phyloP scores from a whole-genome alignment of 2,888 invertebrate species.

The Apotomis turbidana region DNA sequence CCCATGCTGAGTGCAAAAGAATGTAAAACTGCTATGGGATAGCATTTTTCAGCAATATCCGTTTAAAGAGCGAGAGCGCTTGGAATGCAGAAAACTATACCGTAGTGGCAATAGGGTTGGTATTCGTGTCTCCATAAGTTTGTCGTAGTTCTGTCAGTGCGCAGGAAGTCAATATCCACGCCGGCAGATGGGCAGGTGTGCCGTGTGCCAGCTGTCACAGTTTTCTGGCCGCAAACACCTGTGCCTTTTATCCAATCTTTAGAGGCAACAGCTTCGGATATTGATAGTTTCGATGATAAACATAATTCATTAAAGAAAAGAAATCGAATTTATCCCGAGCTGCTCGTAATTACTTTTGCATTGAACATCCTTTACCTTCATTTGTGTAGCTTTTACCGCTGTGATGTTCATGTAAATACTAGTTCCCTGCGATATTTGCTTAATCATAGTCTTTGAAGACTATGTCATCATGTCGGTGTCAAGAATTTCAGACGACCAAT shows the following conservation, averaged over 20 bases:
- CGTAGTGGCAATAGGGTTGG: slow-evolving; percentile 1
- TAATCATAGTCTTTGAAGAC: no score
- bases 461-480: no score
- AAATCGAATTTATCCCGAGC: no score
- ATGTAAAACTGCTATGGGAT: slow-evolving; percentile 52
- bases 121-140: slow-evolving; percentile 12
- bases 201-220: slow-evolving; percentile 64
- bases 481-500: no score
- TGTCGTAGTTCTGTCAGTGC: slow-evolving; percentile 43
- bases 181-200: slow-evolving; percentile 67
- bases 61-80: slow-evolving; percentile 48
- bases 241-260: slow-evolving; percentile 39
- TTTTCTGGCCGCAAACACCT: slow-evolving; percentile 50
- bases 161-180: slow-evolving; percentile 42
- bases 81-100: slow-evolving; percentile 32
- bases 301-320: not conserved
- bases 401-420: no score
- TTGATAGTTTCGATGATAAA: not conserved
- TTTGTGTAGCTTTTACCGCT: no score
- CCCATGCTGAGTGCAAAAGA: slow-evolving; percentile 52
- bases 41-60: slow-evolving; percentile 51
- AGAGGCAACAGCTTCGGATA: slow-evolving; percentile 10
- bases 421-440: no score
- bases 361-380: no score
- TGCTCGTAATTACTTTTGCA: no score